A percentile compares a stretch with the other conserved stretches of the same genome.
phyloP scores from a whole-genome alignment of 2,888 invertebrate genomes.

The Spodoptera exigua region DNA sequence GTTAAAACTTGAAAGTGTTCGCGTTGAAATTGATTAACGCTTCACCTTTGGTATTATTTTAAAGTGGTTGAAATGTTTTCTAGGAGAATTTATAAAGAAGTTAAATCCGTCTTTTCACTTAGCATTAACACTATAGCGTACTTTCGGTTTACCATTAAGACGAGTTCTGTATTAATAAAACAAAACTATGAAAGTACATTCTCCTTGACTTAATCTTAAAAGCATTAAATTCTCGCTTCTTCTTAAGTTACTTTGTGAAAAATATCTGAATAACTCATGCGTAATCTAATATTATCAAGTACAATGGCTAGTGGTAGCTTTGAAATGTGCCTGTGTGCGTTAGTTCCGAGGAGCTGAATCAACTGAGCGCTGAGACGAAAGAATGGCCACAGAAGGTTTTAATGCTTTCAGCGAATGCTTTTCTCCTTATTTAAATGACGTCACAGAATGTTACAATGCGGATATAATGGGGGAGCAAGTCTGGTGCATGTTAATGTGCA shows the following conservation, averaged over 20 bases:
- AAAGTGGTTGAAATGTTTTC: constrained; percentile 19
- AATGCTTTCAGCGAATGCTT: constrained; percentile 52
- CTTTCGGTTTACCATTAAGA: not conserved
- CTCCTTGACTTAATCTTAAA: constrained; percentile 14
- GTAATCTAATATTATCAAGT: constrained; percentile 40
- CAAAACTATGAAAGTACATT: constrained; percentile 9
- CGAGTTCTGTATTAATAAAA: constrained; percentile 2
- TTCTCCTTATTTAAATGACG: constrained; percentile 46
- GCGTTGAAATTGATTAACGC: constrained; percentile 47
- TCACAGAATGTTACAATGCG: constrained; percentile 40
- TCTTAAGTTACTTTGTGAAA: constrained; percentile 21
- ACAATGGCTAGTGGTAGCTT: constrained; percentile 33
- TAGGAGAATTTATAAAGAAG: constrained; percentile 5
- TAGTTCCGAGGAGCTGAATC: constrained; percentile 29
- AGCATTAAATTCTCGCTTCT: constrained; percentile 15
- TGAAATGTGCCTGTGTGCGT: constrained; percentile 26
- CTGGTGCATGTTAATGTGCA: constrained; percentile 30
- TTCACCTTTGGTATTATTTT: constrained; percentile 31
- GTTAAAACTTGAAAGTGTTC: constrained; percentile 32
- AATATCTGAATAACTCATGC: constrained; percentile 39
- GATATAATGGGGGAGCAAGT: constrained; percentile 33
- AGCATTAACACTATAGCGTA: not conserved
- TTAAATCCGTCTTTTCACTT: not conserved
- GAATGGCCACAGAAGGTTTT: constrained; percentile 44
- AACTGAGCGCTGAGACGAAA: constrained; percentile 31